Evolutionary conservation across 2,888 invertebrate species (phyloP).

Genomic region (Hylaea fasciaria): DNA sequence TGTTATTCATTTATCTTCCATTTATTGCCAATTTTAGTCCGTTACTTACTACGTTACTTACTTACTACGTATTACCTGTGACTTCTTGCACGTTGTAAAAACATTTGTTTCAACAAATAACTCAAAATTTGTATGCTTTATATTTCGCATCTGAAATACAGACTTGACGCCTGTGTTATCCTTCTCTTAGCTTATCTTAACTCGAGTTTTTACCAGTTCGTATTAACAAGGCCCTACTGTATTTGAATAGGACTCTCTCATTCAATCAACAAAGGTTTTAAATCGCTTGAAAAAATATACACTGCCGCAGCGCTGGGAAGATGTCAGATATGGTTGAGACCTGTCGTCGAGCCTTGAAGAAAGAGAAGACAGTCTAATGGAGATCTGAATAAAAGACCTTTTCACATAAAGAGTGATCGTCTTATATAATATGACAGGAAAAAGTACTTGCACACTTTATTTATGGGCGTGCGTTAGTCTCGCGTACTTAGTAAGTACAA

Average conservation of each 20-base stretch:
- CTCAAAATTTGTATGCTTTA: no score
- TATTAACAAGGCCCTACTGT: no score
- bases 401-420: constrained; percentile 36
- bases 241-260: constrained; percentile 73
- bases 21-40: no score
- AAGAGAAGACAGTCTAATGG: constrained; percentile 37
- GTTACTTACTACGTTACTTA: no score
- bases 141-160: no score
- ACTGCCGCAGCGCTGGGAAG: constrained; percentile 38
- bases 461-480: background rate
- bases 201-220: no score
- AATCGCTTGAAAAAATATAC: constrained; percentile 47
- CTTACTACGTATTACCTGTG: no score
- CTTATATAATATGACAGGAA: constrained; percentile 2
- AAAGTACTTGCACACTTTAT: constrained; percentile 1
- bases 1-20: no score
- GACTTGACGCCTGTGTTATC: no score
- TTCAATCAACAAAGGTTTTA: constrained; percentile 71
- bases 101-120: no score
- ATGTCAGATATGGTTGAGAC: constrained; percentile 26
- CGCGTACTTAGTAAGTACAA: background rate
- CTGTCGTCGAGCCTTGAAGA: constrained; percentile 31
- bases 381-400: constrained; percentile 34
- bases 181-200: no score
- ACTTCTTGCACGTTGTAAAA: no score